phyloP scores from a whole-genome alignment of 2,113 vertebrate species.

The Vulpes ferrilata region DNA sequence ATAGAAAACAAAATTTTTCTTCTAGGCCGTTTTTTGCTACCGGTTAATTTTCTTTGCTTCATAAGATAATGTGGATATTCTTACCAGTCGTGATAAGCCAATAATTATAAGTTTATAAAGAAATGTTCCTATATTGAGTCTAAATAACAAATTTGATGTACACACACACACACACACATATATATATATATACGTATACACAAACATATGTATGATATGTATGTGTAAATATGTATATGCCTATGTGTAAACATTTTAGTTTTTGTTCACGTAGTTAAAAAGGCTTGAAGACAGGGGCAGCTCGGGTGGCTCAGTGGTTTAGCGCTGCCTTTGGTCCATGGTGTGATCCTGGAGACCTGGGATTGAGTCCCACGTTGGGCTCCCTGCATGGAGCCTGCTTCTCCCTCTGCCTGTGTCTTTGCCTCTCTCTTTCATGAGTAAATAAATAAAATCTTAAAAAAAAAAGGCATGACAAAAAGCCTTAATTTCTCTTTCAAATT shows the following conservation, averaged over 20 bases:
- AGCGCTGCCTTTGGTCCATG: too few relatives aligned
- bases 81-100: background rate
- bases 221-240: background rate
- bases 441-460: too few relatives aligned
- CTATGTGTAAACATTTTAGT: background rate
- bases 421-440: too few relatives aligned
- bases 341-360: too few relatives aligned
- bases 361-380: too few relatives aligned
- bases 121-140: background rate
- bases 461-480: background rate
- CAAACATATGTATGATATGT: background rate
- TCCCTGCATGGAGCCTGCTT: too few relatives aligned
- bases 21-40: background rate
- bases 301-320: too few relatives aligned
- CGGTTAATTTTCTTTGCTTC: constrained; percentile 17
- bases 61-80: background rate
- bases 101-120: background rate
- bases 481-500: background rate
- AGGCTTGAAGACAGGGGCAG: background rate
- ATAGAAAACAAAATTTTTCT: background rate
- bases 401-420: too few relatives aligned
- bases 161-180: background rate
- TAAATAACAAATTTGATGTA: background rate
- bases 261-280: background rate
- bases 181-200: background rate